These are phyloP conservation scores for Helicoverpa zea DNA, from an alignment of 1,140 invertebrate genomes.

Conservation along the genomic window DNA sequence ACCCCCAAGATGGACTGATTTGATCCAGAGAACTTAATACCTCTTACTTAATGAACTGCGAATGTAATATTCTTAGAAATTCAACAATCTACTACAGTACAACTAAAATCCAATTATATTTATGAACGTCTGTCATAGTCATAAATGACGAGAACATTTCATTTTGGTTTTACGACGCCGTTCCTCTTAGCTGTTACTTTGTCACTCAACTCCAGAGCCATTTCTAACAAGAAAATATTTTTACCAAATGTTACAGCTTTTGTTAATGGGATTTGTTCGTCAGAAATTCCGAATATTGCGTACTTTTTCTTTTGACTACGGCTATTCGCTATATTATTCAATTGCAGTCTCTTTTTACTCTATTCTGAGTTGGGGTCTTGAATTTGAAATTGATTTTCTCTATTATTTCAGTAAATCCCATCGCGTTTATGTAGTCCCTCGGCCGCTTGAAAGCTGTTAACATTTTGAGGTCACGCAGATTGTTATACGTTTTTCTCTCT, in stretches of 20 bases:
- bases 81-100: not conserved
- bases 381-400: conserved; percentile 26
- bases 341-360: not conserved
- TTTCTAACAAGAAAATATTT: conserved; percentile 40
- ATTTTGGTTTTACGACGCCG: conserved; percentile 65
- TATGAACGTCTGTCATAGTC: conserved; percentile 14
- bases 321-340: conserved; percentile 1
- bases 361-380: not conserved
- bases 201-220: not conserved
- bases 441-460: conserved; percentile 34
- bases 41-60: not conserved
- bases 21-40: conserved; percentile 1
- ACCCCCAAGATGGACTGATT: conserved; percentile 14
- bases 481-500: conserved; percentile 29
- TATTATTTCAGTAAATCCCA: conserved; percentile 46
- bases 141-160: conserved; percentile 59
- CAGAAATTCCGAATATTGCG: conserved; percentile 23
- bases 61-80: not conserved
- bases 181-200: conserved; percentile 50
- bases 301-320: conserved; percentile 4
- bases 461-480: conserved; percentile 47
- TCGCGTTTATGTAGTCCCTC: conserved; percentile 44
- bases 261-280: conserved; percentile 20
- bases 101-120: conserved; percentile 38
- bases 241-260: conserved; percentile 22